Evolutionary conservation across 2,888 invertebrate species (phyloP).

Genomic region (Megastigmus dorsalis): DNA sequence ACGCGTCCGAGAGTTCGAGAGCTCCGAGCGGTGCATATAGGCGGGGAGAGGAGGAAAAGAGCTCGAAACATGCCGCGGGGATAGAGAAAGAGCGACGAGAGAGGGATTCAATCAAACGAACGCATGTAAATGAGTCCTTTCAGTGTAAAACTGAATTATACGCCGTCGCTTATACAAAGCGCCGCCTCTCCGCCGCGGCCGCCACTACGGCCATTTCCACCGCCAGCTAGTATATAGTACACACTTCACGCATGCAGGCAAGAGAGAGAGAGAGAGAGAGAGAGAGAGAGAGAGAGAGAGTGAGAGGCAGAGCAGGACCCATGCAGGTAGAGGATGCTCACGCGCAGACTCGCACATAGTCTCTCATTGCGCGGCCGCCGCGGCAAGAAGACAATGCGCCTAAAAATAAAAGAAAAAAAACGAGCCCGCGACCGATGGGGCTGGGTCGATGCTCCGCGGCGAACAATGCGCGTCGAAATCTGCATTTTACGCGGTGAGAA

Average conservation of each 20-base stretch:
- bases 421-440: background rate
- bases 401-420: background rate
- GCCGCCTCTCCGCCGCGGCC: too few species aligned
- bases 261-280: too few species aligned
- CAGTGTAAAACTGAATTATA: constrained; percentile 60
- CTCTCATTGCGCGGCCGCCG: background rate
- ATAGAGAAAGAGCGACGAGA: constrained; percentile 57
- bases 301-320: too few species aligned
- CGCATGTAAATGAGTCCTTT: constrained; percentile 73
- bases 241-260: too few species aligned
- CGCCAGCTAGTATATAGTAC: too few species aligned
- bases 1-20: constrained; percentile 49
- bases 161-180: too few species aligned
- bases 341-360: too few species aligned
- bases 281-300: too few species aligned
- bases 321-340: background rate
- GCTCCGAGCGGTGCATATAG: constrained; percentile 19
- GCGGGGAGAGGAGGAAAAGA: constrained; percentile 55
- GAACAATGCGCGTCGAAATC: background rate
- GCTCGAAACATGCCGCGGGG: too few species aligned
- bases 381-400: background rate
- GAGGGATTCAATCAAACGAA: constrained; percentile 73
- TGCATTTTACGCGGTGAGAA: background rate
- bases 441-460: background rate
- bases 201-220: too few species aligned